Evolutionary conservation across 2,113 vertebrate species (phyloP), one percentile per base, ranked within the genome.

Genomic region (Scytalopus superciliaris): DNA sequence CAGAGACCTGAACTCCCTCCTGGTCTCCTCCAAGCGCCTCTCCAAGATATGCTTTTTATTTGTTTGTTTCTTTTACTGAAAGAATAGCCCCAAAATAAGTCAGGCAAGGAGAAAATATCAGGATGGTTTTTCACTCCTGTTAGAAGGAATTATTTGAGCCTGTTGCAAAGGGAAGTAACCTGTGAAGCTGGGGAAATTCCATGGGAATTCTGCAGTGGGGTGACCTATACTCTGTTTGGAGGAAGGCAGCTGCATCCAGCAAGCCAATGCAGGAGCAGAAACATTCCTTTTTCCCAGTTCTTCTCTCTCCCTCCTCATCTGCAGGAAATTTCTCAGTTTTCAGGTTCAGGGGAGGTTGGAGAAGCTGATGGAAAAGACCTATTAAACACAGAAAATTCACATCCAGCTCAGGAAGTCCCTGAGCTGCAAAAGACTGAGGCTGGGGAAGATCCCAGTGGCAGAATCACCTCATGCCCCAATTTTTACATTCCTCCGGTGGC

Each of bases 401-500:
- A n/a, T 40, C 30, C 62, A 83, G 44, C 39, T 79, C 79, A 90
- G 70, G 63, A 81, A 86, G 57, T 25, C 31, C 50, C 37, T 30
- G 63, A 80, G 45, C 50, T 91, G 37, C 0, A 1, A 45, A 76
- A 74, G 28, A 31, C 67, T 72, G 72, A 69, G 18, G 18, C 37
- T 80, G 50, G 10, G 22, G 44, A 6, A 62, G 45, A 70, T 25
- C 7, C 33, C 55, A 28, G 23, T 57, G 60, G n/a, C 63, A 70
- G 15, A 16, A 35, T 9, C 52, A 16, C 24, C 73, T 80, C 63
- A 45, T 39, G 37, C 37, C 52, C 67, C 63, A 62, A 2, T 67
- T 49, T 23, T 31, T 24, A 2, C 4, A 25, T 22, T 30, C 28
- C 7, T 50, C 39, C 44, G 0, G 0, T 4, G 15, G 19, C 14